Conservation (phyloP, 2,888 invertebrate genomes). For the Altica lythri region DNA sequence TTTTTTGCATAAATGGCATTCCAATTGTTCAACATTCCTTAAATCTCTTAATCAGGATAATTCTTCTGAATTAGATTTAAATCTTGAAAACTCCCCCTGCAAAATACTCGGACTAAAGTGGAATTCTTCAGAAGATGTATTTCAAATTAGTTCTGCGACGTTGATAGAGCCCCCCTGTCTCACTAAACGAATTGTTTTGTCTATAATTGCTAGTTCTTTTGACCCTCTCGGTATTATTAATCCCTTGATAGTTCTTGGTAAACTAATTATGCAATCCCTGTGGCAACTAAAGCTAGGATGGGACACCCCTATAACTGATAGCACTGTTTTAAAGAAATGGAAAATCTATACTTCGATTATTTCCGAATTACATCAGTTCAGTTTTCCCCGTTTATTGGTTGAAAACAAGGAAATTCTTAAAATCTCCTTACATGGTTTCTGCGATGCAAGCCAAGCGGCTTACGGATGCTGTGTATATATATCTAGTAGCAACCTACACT, state of each 20-base stretch:
- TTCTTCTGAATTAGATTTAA: too few species aligned
- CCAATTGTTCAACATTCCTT: too few species aligned
- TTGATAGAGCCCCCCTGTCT: too few species aligned
- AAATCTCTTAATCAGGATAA: too few species aligned
- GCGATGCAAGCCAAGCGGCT: slow-evolving; percentile 1
- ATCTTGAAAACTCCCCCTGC: too few species aligned
- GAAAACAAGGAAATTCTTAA: background rate
- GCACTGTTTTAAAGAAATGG: background rate
- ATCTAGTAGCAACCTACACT: background rate
- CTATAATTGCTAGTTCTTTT: too few species aligned
- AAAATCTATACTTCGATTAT: background rate
- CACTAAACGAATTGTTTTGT: too few species aligned
- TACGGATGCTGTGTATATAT: slow-evolving; percentile 4
- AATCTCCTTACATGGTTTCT: background rate
- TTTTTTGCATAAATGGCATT: too few species aligned
- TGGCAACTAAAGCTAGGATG: background rate
- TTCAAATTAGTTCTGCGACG: too few species aligned
- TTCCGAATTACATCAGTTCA: background rate
- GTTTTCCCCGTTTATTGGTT: background rate
- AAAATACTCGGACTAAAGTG: too few species aligned
- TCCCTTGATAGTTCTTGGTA: background rate
- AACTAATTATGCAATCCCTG: background rate
- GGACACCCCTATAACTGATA: background rate
- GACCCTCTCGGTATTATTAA: too few species aligned
- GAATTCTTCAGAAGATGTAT: too few species aligned